Conservation (phyloP, 64 coral and sea anemone species). For the Montipora sp. region DNA sequence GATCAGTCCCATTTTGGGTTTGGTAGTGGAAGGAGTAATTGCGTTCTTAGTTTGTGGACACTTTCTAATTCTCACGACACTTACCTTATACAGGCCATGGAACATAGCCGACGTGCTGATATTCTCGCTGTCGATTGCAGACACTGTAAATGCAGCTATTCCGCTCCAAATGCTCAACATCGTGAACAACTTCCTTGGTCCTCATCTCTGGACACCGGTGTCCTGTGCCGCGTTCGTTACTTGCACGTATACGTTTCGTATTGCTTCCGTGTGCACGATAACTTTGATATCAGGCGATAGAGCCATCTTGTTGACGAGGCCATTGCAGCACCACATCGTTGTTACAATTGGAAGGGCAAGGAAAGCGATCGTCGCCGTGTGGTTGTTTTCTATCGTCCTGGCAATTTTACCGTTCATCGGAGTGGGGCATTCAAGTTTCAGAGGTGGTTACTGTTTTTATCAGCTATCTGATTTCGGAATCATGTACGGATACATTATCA, state of each 20-base stretch:
- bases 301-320: conserved; percentile 77
- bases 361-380: conserved; percentile 41
- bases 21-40: conserved; percentile 79
- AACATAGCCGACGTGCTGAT: conserved; percentile 75
- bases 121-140: conserved; percentile 85
- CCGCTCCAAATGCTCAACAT: conserved; percentile 83
- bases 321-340: conserved; percentile 74
- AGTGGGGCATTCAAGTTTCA: conserved; percentile 71
- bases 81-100: conserved; percentile 83
- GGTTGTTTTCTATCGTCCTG: conserved; percentile 74
- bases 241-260: conserved; percentile 86
- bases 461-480: conserved; percentile 80
- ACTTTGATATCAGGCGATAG: conserved; percentile 88
- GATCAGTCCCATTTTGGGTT: conserved; percentile 37
- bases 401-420: conserved; percentile 79
- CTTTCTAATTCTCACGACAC: conserved; percentile 82
- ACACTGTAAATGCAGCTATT: conserved; percentile 76
- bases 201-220: conserved; percentile 59
- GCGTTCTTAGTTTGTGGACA: conserved; percentile 66
- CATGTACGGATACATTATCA: conserved; percentile 71
- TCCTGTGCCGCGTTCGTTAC: conserved; percentile 72
- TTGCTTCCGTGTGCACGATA: conserved; percentile 94
- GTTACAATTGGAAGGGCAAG: conserved; percentile 68
- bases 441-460: conserved; percentile 80
- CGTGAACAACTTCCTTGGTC: conserved; percentile 87